A percentile compares a stretch with the other conserved stretches of the same genome.
These are phyloP conservation scores for Solea senegalensis DNA, from an alignment of 2,113 vertebrate genomes.

Conservation along the genomic window DNA sequence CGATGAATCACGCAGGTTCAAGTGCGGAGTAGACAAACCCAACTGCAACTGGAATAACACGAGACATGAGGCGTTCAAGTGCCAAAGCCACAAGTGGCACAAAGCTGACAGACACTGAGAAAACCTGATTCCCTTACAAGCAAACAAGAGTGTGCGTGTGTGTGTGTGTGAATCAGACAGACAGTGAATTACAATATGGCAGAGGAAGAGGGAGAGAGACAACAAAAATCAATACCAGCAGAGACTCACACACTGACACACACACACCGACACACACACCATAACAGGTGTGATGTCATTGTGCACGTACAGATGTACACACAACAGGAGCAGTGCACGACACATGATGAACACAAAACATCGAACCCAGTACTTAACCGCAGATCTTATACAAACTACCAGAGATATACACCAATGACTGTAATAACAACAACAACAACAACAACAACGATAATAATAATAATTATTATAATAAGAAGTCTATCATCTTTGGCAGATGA, in stretches of 20 bases:
- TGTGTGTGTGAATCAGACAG: conserved; percentile 27
- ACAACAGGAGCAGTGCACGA: neutral
- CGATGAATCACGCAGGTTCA: conserved; percentile 14
- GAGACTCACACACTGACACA: neutral
- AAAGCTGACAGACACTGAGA: conserved; percentile 44
- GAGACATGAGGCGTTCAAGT: conserved; percentile 6
- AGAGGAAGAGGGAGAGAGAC: conserved; percentile 5
- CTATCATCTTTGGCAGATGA: too few relatives aligned
- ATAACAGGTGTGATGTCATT: neutral
- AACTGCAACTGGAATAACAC: conserved; percentile 3
- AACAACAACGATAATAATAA: too few relatives aligned
- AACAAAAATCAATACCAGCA: conserved; percentile 38
- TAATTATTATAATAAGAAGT: too few relatives aligned
- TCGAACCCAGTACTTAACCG: neutral
- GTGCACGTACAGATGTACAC: too few relatives aligned
- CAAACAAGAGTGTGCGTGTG: conserved; percentile 40
- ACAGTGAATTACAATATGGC: conserved; percentile 61
- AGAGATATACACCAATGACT: too few relatives aligned
- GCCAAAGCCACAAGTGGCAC: conserved; percentile 4
- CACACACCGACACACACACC: neutral
- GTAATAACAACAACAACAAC: too few relatives aligned
- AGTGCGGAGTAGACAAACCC: neutral
- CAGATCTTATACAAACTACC: neutral
- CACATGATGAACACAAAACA: neutral
- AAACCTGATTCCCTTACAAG: conserved; percentile 32